Evolutionary conservation across 2,888 invertebrate species (phyloP), one percentile per base, ranked within the genome.

Genomic region (Nebria brevicollis): DNA sequence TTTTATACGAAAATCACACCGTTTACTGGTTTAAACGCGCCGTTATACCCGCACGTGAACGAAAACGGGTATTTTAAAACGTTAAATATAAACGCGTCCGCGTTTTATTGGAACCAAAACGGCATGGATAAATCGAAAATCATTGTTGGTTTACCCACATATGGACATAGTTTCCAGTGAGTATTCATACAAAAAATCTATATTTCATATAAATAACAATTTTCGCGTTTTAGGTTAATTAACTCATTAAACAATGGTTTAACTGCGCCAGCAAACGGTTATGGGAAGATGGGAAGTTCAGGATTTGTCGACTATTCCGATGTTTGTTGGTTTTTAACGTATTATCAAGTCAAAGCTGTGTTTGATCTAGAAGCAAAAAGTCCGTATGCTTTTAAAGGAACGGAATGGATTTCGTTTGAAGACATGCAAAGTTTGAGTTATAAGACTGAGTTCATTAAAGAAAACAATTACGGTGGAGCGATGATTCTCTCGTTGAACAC

Each of bases 341-440:
- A 88, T 11, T 88, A 89, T 77, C 92, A 92, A 66, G 91, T 93
- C 1, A 89, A 89, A 0, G 89, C 90, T 6, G 88, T 92, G 65
- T 94, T 93, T 86, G 95, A 96, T 85, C 88, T 90, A 8, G 92
- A 93, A 66, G 93, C 94, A 6, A 92, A 92, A 86, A 96, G 96
- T 68, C 96, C 97, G 0, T 97, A 95, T 89, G 90, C 95, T 7
- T 93, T 92, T 85, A 91, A 91, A 82, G 90, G 90, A 74, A 89
- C 88, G 15, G 94, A 97, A 85, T 97, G 97, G 97, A 91, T 96
- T 70, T 96, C 96, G 0, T 97, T 93, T 87, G 97, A 97, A 83
- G 92, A 94, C 85, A 90, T 91, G 41, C 88, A 90, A 75, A 97
- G 96, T 88, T 90, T 95, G 1, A 90, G 89, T 77, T 92, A 92